A percentile compares a stretch with the other conserved stretches of the same genome.
phyloP scores from a whole-genome alignment of 2,113 vertebrate species.

The Syngnathoides biaculeatus region DNA sequence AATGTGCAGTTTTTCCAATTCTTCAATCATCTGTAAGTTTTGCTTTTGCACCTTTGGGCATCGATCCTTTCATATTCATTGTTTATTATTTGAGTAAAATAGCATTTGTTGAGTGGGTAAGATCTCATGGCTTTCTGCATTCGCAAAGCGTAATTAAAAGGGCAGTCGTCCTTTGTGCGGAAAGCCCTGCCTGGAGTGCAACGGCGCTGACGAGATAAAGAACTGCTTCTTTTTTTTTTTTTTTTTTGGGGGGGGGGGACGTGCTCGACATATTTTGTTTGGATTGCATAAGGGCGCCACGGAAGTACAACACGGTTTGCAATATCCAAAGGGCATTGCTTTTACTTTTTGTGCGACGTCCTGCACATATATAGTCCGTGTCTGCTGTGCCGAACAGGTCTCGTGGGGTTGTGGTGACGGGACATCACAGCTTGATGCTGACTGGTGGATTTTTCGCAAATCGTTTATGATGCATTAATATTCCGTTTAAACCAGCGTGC shows the following conservation, averaged over 20 bases:
- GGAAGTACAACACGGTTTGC: not conserved
- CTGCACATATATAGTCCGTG: not conserved
- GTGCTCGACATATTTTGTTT: not conserved
- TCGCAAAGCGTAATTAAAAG: not conserved
- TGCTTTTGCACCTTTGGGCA: no score
- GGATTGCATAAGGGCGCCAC: not conserved
- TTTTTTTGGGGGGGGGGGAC: no score
- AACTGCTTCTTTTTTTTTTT: not conserved
- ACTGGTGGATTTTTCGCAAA: not conserved
- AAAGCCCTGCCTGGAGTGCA: not conserved
- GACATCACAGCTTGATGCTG: not conserved
- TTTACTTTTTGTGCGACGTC: not conserved
- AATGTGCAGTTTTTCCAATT: not conserved
- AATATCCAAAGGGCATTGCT: not conserved
- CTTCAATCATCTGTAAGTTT: not conserved
- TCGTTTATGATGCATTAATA: not conserved
- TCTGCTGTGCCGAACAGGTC: no score
- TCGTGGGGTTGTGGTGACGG: not conserved
- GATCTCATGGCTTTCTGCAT: not conserved
- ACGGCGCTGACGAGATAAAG: not conserved
- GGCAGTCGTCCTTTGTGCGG: not conserved
- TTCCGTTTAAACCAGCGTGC: slow-evolving; percentile 13
- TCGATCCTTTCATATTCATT: no score
- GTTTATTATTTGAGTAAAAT: not conserved
- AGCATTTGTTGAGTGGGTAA: not conserved